Percentiles rank a stretch among this genome's conserved stretches.
phyloP scores from a whole-genome alignment of 2,797 vertebrate species.

The Danio kyathit region DNA sequence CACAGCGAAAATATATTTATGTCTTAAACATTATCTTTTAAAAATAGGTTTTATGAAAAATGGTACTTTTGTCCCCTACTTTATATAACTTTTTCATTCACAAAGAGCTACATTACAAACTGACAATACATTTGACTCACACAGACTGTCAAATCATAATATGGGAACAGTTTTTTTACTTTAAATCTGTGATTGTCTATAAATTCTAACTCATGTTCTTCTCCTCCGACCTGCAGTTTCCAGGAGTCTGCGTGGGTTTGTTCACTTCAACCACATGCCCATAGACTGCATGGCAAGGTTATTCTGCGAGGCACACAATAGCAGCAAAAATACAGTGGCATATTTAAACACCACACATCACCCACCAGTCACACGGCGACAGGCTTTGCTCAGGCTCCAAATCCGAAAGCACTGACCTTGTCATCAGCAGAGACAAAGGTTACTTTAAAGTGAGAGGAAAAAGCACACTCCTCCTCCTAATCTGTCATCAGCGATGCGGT shows the following conservation, averaged over 20 bases:
- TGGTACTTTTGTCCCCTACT: too few relatives aligned
- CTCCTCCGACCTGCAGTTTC: background rate
- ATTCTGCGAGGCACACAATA: conserved; percentile 48
- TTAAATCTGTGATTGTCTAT: background rate
- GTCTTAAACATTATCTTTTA: too few relatives aligned
- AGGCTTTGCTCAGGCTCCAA: background rate
- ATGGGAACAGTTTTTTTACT: too few relatives aligned
- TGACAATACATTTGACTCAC: too few relatives aligned
- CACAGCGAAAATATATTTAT: too few relatives aligned
- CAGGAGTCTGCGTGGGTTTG: conserved; percentile 26
- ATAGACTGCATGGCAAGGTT: conserved; percentile 51
- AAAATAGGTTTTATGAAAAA: too few relatives aligned
- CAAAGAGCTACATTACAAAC: too few relatives aligned
- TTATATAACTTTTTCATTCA: too few relatives aligned
- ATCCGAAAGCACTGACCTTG: conserved; percentile 49
- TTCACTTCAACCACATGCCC: conserved; percentile 14
- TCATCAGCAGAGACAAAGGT: conserved; percentile 51
- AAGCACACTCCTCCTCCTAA: conserved; percentile 34
- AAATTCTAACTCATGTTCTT: background rate
- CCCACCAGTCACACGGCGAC: conserved; percentile 15
- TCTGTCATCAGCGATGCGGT: conserved; percentile 37
- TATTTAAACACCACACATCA: conserved; percentile 58
- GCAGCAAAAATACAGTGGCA: conserved; percentile 23
- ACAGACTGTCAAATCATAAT: too few relatives aligned
- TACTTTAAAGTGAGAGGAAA: conserved; percentile 44